Base-by-base conservation (phyloP, 2,888 invertebrate species). In the Ceraclea dissimilis region DNA sequence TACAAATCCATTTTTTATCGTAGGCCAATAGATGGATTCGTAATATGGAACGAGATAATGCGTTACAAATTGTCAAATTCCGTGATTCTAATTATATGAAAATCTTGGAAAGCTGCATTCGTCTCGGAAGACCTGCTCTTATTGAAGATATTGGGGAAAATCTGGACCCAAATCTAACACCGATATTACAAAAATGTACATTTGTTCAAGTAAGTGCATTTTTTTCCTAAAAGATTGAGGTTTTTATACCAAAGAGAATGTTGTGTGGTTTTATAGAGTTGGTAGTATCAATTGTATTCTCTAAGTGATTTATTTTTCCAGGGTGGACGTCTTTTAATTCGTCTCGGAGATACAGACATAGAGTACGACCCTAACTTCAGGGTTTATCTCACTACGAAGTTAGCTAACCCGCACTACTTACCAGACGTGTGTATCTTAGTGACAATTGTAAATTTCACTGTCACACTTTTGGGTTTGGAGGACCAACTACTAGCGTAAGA, bases 361-460 rank as follows among this genome's bases (percentile, higher is more conserved):
- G 94, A 95, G 65, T 95, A 93, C 70, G 90, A 93, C 68, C 69
- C 75, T 0, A 85, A 90, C 67, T 96, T 96, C 70, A 82, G 84
- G 48, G 80, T 96, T 49, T 95, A 93, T 69, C 85, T 96, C 67
- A 94, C 94, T 1, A 93, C 94, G 1, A 94, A 94, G 71, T 74
- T 94, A 54, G 82, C 92, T 0, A 95, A 95, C 76, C 96, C 96
- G 0, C 94, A 94, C 74, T 95, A 93, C 71, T 72, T 94, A 60
- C 95, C 95, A 0, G 94, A 95, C 63, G 84, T 93, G 60, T 93
- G 94, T 67, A 92, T 92, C 58, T 91, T 93, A 76, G 94, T 94
- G 1, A 92, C 93, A 0, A 78, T 96, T 11, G 88, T 96, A 6
- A 95, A 96, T 73, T 96, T 96, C 69, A 89, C 93, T 52, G 94